These are phyloP conservation scores for Drosophila subquinaria DNA, from an alignment of 2,888 invertebrate genomes.

Conservation along the genomic window DNA sequence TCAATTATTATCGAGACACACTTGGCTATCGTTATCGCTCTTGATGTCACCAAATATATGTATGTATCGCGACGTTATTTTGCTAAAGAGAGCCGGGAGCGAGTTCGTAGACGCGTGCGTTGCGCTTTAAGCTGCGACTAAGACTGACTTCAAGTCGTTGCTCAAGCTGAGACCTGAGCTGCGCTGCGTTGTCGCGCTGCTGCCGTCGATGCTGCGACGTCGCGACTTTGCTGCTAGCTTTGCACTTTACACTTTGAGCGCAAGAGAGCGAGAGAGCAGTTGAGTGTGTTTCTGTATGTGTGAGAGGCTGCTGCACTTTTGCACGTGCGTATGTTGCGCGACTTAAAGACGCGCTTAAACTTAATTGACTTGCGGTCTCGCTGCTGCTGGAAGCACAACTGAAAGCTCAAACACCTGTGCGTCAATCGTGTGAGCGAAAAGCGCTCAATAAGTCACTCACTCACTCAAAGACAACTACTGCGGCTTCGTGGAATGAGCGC, in stretches of 20 bases:
- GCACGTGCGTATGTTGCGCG: conserved; percentile 61
- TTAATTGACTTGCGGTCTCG: conserved; percentile 47
- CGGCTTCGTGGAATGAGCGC: conserved; percentile 55
- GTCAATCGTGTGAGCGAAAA: conserved; percentile 25
- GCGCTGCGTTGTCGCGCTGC: conserved; percentile 43
- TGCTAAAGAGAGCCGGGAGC: conserved; percentile 33
- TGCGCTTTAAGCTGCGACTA: conserved; percentile 79
- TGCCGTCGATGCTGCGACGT: conserved; percentile 33
- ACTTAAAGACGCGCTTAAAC: conserved; percentile 38
- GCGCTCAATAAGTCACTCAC: conserved; percentile 46
- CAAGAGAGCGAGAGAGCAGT: conserved; percentile 7
- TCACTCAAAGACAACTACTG: conserved; percentile 16
- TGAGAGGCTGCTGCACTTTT: conserved; percentile 59
- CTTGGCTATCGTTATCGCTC: conserved; percentile 41
- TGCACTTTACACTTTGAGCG: conserved; percentile 82
- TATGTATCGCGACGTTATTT: conserved; percentile 27
- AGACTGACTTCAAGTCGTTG: conserved; percentile 75
- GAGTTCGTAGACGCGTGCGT: conserved; percentile 73
- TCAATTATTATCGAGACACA: conserved; percentile 25
- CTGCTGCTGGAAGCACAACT: conserved; percentile 61
- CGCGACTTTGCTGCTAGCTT: conserved; percentile 67
- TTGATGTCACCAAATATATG: conserved; percentile 23
- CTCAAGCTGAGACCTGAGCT: conserved; percentile 58
- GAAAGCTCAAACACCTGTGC: conserved; percentile 63
- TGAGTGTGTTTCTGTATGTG: conserved; percentile 22